These are phyloP conservation scores for Leptura quadrifasciata DNA, from an alignment of 2,888 invertebrate genomes.

Conservation along the genomic window DNA sequence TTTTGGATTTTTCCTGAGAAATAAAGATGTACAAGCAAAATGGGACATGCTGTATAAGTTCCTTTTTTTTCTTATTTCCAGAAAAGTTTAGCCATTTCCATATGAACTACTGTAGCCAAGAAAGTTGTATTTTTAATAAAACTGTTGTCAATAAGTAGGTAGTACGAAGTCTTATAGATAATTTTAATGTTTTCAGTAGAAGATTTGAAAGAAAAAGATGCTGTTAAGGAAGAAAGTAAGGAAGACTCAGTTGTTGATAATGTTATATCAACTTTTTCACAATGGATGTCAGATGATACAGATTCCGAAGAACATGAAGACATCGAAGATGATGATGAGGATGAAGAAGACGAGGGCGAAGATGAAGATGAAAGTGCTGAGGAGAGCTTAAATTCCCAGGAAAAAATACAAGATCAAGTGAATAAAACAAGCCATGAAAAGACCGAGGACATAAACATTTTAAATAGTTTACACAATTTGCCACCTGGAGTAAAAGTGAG, in stretches of 20 bases:
- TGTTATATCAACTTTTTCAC: slow-evolving; percentile 51
- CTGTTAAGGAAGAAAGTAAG: slow-evolving; percentile 30
- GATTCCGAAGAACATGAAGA: slow-evolving; percentile 61
- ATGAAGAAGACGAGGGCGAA: slow-evolving; percentile 51
- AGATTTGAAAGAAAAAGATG: slow-evolving; percentile 23
- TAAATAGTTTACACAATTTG: slow-evolving; percentile 17
- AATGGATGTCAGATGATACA: slow-evolving; percentile 51
- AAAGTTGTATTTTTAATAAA: no score
- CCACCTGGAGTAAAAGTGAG: slow-evolving; percentile 16
- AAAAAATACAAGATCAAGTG: not conserved
- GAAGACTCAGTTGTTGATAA: slow-evolving; percentile 47
- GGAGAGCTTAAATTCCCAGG: not conserved
- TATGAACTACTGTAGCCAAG: no score
- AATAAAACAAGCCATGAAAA: not conserved
- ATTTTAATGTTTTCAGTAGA: slow-evolving; percentile 32
- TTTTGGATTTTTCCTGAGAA: no score
- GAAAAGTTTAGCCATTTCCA: no score
- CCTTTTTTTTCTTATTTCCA: no score
- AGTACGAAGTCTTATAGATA: not conserved
- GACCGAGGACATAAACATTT: not conserved
- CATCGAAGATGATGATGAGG: slow-evolving; percentile 58
- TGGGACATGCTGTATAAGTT: no score
- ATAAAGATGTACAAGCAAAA: no score
- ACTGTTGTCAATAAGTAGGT: not conserved
- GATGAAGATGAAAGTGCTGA: slow-evolving; percentile 42